Evolutionary conservation across 1,140 invertebrate genomes (phyloP).

Genomic region (Heliothis virescens): DNA sequence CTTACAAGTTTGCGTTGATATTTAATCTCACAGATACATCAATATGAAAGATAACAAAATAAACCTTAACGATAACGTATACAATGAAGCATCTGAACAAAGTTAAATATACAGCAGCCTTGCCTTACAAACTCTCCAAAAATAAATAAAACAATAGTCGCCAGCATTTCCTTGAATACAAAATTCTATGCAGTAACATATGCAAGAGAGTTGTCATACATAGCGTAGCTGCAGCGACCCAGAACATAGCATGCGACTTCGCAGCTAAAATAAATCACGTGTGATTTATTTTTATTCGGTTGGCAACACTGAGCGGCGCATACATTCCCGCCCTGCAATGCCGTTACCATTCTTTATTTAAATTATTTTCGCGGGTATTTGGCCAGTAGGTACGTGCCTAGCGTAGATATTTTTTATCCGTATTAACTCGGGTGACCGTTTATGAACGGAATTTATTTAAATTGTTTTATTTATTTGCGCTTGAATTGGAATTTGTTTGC

Average conservation of each 20-base stretch:
- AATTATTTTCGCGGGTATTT: constrained; percentile 62
- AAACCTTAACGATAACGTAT: not conserved
- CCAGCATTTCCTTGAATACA: constrained; percentile 46
- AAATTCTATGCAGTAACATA: constrained; percentile 45
- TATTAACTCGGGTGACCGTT: constrained; percentile 33
- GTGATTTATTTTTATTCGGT: constrained; percentile 82
- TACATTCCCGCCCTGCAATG: constrained; percentile 63
- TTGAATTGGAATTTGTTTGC: constrained; percentile 8
- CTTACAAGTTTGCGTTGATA: not conserved
- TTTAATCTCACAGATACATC: not conserved
- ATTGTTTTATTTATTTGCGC: constrained; percentile 36
- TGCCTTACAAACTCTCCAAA: not conserved
- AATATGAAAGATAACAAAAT: too few relatives aligned
- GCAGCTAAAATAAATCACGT: constrained; percentile 72
- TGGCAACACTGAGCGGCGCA: constrained; percentile 69
- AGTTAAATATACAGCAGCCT: not conserved
- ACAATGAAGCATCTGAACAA: not conserved
- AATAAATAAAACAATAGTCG: constrained; percentile 43
- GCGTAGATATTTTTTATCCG: constrained; percentile 36
- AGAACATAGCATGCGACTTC: constrained; percentile 62
- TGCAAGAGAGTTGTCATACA: constrained; percentile 46
- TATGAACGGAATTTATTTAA: constrained; percentile 42
- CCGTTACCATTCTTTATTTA: constrained; percentile 71
- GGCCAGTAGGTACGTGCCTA: constrained; percentile 49
- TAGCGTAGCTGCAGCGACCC: constrained; percentile 56